Conservation (phyloP, 2,113 vertebrate genomes). For the Nesospiza acunhae region DNA sequence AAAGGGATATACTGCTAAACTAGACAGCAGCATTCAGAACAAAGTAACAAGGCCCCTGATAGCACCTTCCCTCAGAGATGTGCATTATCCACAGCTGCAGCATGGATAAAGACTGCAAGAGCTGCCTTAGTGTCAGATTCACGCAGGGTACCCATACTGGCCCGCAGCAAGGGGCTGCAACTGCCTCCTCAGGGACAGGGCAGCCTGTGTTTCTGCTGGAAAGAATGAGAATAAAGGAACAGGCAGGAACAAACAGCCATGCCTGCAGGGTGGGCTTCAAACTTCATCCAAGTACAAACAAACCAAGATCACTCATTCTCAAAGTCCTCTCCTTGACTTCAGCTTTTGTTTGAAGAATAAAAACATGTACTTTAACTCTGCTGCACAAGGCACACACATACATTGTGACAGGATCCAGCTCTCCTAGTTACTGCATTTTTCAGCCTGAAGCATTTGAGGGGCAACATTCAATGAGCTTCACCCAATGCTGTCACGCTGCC, state of each 20-base stretch:
- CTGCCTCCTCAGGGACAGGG: background rate
- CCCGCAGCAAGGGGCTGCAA: background rate
- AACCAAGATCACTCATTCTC: background rate
- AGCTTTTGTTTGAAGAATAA: background rate
- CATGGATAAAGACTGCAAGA: background rate
- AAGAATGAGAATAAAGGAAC: background rate
- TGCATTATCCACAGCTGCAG: background rate
- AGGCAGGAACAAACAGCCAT: background rate
- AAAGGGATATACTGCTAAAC: background rate
- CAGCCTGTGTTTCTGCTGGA: background rate
- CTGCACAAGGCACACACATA: background rate
- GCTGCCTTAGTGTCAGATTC: background rate
- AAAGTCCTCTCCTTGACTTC: background rate
- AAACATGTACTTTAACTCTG: background rate
- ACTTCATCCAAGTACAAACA: background rate
- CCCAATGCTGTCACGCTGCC: fast-evolving
- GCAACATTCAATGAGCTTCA: background rate
- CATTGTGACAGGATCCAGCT: background rate
- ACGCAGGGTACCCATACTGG: fast-evolving
- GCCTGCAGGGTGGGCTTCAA: background rate
- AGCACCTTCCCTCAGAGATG: background rate
- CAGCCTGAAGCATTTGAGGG: background rate
- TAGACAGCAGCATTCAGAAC: background rate
- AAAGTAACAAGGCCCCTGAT: background rate
- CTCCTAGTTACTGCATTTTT: background rate